A percentile compares a stretch with the other conserved stretches of the same genome.
These are phyloP conservation scores for Deroplatys truncata DNA, from an alignment of 2,888 invertebrate species.

Conservation along the genomic window DNA sequence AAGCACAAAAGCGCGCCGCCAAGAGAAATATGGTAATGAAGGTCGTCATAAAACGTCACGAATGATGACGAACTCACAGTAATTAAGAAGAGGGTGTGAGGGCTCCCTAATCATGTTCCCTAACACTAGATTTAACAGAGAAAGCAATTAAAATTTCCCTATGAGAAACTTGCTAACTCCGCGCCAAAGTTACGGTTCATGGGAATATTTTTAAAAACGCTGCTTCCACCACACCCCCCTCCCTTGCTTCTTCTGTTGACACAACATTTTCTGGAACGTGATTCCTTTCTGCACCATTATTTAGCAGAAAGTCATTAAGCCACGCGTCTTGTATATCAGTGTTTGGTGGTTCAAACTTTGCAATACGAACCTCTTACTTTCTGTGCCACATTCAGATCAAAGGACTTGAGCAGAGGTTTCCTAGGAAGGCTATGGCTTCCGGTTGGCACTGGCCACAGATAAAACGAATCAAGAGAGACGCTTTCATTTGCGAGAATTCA, in stretches of 20 bases:
- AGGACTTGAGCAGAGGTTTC: neutral
- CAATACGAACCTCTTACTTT: neutral
- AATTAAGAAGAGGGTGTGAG: neutral
- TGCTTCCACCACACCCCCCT: neutral
- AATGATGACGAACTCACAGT: neutral
- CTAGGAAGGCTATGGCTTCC: neutral
- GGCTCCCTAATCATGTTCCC: neutral
- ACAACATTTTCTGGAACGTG: neutral
- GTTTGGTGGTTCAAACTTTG: neutral
- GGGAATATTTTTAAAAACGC: neutral
- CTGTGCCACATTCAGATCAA: neutral
- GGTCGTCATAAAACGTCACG: neutral
- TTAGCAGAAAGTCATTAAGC: neutral
- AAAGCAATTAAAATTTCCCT: neutral
- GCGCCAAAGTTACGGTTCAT: neutral
- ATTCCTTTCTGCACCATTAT: neutral
- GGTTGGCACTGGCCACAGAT: too few species aligned
- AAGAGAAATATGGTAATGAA: neutral
- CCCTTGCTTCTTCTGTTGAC: neutral
- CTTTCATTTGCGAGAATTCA: too few species aligned
- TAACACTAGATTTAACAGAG: neutral
- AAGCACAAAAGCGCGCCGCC: neutral
- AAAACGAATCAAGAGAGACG: too few species aligned
- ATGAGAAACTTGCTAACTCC: neutral
- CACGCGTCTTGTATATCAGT: neutral